phyloP scores from a whole-genome alignment of 53 echinoderm and acorn worm species.

The Antedon mediterranea region DNA sequence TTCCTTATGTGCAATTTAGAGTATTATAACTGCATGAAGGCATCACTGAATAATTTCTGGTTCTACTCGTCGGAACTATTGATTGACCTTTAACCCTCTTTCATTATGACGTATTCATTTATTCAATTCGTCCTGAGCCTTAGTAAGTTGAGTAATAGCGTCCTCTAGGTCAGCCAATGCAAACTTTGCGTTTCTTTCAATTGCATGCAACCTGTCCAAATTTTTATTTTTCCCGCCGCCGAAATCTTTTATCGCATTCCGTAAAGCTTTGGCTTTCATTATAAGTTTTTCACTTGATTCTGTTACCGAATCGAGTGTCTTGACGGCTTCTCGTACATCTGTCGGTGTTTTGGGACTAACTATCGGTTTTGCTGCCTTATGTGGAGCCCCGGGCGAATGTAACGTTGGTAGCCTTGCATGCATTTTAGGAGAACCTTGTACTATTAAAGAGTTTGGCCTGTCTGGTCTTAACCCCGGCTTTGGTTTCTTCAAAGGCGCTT shows the following conservation, averaged over 20 bases:
- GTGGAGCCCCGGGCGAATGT: background rate
- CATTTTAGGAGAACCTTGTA: background rate
- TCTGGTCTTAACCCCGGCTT: background rate
- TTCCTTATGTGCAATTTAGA: too few relatives aligned
- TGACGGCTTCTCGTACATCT: background rate
- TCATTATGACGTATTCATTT: background rate
- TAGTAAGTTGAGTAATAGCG: background rate
- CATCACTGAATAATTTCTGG: too few relatives aligned
- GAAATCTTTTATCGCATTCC: background rate
- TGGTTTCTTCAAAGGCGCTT: background rate
- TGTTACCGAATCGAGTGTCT: background rate
- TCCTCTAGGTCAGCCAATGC: background rate
- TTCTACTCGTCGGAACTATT: too few relatives aligned
- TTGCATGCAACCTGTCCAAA: background rate
- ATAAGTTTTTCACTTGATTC: background rate
- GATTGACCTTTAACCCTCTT: too few relatives aligned
- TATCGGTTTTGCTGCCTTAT: background rate
- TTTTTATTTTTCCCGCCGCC: background rate
- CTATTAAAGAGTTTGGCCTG: background rate
- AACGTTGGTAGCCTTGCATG: background rate
- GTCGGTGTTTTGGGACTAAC: background rate
- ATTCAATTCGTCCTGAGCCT: background rate
- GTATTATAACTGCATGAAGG: too few relatives aligned
- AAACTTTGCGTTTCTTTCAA: background rate
- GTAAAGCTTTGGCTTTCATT: background rate